Evolutionary conservation across 2,888 invertebrate genomes (phyloP).

Genomic region (Dinocampus coccinellae): DNA sequence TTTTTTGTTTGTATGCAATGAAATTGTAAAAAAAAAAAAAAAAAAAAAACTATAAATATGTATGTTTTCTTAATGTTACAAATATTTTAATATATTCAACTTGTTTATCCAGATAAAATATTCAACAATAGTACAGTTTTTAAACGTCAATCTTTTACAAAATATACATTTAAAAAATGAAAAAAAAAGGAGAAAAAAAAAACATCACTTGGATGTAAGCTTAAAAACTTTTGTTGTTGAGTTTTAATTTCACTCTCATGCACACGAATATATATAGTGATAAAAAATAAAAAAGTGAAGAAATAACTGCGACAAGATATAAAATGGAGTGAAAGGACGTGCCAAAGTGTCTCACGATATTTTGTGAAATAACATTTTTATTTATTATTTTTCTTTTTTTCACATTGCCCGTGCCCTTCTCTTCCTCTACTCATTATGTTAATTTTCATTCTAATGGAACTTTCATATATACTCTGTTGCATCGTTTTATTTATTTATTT

Average conservation of each 20-base stretch:
- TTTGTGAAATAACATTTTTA: conserved; percentile 53
- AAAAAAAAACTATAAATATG: no score
- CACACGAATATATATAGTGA: conserved; percentile 4
- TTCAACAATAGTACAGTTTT: not conserved
- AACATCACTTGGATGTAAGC: not conserved
- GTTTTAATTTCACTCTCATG: conserved; percentile 48
- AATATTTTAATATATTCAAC: not conserved
- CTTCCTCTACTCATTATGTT: conserved; percentile 39
- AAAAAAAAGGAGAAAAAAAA: not conserved
- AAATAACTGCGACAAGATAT: conserved; percentile 39
- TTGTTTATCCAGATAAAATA: not conserved
- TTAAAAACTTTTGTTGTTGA: conserved; percentile 44
- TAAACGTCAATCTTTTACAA: conserved; percentile 38
- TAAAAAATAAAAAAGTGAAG: not conserved
- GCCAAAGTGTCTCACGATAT: conserved; percentile 45
- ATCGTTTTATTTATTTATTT: no score
- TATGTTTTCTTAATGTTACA: not conserved
- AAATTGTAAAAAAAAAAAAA: no score
- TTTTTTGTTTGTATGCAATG: no score
- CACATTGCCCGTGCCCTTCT: not conserved
- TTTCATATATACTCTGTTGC: conserved; percentile 25
- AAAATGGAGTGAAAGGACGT: conserved; percentile 1
- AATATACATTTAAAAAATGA: not conserved
- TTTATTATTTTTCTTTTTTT: no score
- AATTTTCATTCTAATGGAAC: conserved; percentile 33